Base-by-base conservation (phyloP, 1,140 invertebrate species). In the Monochamus saltuarius region DNA sequence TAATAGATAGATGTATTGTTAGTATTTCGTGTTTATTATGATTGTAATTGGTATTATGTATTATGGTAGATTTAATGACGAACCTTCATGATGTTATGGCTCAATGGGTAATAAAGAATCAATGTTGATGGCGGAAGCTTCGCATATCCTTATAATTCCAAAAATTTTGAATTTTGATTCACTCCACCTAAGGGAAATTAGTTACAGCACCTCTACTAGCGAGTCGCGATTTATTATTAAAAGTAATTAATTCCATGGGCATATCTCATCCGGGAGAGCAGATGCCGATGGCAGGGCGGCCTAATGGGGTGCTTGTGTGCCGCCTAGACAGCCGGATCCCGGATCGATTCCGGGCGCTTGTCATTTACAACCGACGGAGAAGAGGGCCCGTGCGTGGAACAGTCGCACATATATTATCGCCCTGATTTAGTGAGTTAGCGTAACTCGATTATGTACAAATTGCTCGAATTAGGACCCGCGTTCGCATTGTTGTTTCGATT, bases 311-410 rank as follows among this genome's bases (percentile, higher is more conserved):
- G 61, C 65, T 67, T 59, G 63, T 61, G 60, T 38, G 39, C 47
- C 62, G 62, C 59, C 62, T 29, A 29, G 22, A 29, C 22, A 29
- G 22, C 22, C 22, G 22, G 60, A 60, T 59, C 59, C 61, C 62
- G 65, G 65, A 68, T 68, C 66, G 63, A 68, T 68, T 68, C 62
- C 61, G 53, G 43, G 62, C 61, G 66, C 59, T 68, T 68, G 66
- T 68, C 66, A 68, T 65, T 68, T 65, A 68, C 66, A 68, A 65
- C 60, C 22, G 22, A 29, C 22, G 22, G 22, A 29, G 22, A 62
- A 50, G 55, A 52, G 38, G 46, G 40, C 54, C 55, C 55, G 63
- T 65, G 59, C 54, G 63, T 57, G 63, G 62, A 65, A 65, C 63
- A 65, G 63, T 65, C 63, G 45, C 63, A 65, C 56, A 65, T 65